Evolutionary conservation across 2,797 vertebrate species (phyloP), one percentile per base, ranked within the genome.

Genomic region (Galago senegalensis): DNA sequence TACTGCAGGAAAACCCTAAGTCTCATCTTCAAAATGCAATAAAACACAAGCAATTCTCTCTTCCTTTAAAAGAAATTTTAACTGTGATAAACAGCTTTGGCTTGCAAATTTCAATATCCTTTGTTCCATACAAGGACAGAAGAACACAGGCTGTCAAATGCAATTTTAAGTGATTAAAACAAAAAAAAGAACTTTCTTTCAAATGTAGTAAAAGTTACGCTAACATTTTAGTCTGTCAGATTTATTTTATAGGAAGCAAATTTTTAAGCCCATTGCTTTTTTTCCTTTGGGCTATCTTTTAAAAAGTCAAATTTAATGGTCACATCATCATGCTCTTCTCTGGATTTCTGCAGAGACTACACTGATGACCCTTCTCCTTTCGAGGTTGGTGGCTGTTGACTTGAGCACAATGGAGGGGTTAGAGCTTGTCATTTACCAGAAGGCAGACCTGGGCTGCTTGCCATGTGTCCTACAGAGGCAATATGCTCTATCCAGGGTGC

Each of bases 371-470:
- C 31, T 0, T 1, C 58, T n/a, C 12, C 56, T 25, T 40, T 46
- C 1, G n/a, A 79, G 20, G 1, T 0, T 58, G 72, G 69, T 34
- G 6, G 18, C 56, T 31, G n/a, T 14, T 25, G 21, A 27, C 20
- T 8, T 5, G 4, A 2, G n/a, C 18, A 40, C 23, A 5, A 23
- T 5, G 0, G 5, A 1, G 1, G 12, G 20, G n/a, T 3, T 6
- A 16, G 0, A 2, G 60, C 6, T 3, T 10, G 14, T 16, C 13
- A 5, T 2, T 46, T 2, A 2, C 3, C 14, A 46, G 18, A 43
- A 21, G n/a, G 40, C 17, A 27, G 46, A 7, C 12, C 72, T 1
- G 6, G 21, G 65, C 31, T 31, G 21, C 21, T 72, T 2, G 31
- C 61, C 12, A 2, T 37, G 79, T 69, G 40, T 5, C 34, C n/a